Evolutionary conservation across 2,888 invertebrate species (phyloP), one percentile per base, ranked within the genome.

Genomic region (Xestia ashworthii): DNA sequence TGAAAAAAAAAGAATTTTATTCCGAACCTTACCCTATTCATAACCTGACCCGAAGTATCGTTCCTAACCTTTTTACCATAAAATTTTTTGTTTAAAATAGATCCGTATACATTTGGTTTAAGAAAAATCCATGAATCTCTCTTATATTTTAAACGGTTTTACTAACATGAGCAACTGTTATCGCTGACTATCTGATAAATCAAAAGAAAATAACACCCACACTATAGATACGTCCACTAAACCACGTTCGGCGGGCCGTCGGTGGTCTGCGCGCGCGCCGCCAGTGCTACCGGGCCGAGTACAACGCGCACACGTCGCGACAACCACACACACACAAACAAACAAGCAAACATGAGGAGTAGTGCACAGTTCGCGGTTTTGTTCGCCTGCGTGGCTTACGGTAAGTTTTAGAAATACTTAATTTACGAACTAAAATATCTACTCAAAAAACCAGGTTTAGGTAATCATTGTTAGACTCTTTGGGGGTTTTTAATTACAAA

Each of bases 221-320:
- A 92, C 95, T 95, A 95, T 91, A 90, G 87, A 93, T 93, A 86
- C 80, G 82, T 64, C 73, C 79, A 60, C 83, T 84, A 85, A 82
- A 83, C 89, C 84, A 85, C 87, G 88, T 86, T 87, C 86, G 86
- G 89, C 90, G 86, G 89, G 87, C 90, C 91, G 88, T 88, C 88
- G 82, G 88, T 87, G 84, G 87, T 83, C 86, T 88, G 90, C 89
- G 87, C 91, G 90, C 91, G 89, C 92, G 91, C 90, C 70, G 87
- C 90, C 95, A 96, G 96, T 96, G 93, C 92, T 93, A 93, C 92
- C 94, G 94, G 90, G 90, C 92, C 89, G 86, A 93, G 90, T 90
- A 88, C 88, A 87, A 91, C 93, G 95, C 93, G 91, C 92, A 95
- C 95, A 96, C 96, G 96, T 95, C 92, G 90, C 89, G 88, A 89